Percentiles rank a stretch among this genome's conserved stretches.
Evolutionary conservation across 2,888 invertebrate species (phyloP).

Genomic region (Stenodema calcarata): DNA sequence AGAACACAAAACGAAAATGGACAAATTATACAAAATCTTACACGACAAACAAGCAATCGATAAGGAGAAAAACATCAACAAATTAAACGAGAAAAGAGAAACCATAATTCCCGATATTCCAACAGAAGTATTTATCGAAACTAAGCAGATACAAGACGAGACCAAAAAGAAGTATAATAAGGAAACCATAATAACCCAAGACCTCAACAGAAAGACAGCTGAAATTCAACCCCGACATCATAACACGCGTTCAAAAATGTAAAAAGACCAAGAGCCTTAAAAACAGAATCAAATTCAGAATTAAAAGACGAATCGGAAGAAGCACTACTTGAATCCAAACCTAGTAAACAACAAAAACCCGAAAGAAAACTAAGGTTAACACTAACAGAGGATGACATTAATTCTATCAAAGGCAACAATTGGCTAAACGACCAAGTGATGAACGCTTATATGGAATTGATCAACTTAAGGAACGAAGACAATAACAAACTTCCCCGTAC

Average conservation of each 20-base stretch:
- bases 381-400: not conserved
- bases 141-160: too few relatives aligned
- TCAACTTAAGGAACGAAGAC: not conserved
- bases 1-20: too few relatives aligned
- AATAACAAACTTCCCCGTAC: not conserved
- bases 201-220: constrained; percentile 28
- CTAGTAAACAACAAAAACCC: not conserved
- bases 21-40: too few relatives aligned
- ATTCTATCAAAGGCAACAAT: not conserved
- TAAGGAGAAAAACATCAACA: not conserved
- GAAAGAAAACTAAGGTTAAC: not conserved
- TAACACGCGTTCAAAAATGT: constrained; percentile 32
- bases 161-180: too few relatives aligned
- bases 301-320: too few relatives aligned
- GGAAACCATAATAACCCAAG: too few relatives aligned
- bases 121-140: not conserved
- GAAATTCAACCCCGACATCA: constrained; percentile 3
- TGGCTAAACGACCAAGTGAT: constrained; percentile 17
- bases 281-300: not conserved
- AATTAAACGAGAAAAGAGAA: too few relatives aligned
- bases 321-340: too few relatives aligned
- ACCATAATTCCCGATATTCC: constrained; percentile 1
- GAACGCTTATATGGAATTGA: constrained; percentile 17
- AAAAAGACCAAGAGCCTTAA: not conserved
- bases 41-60: too few relatives aligned